Percentiles rank a stretch among this genome's conserved stretches.
Evolutionary conservation across 2,113 vertebrate species (phyloP).

Genomic region (Ariopsis seemanni): DNA sequence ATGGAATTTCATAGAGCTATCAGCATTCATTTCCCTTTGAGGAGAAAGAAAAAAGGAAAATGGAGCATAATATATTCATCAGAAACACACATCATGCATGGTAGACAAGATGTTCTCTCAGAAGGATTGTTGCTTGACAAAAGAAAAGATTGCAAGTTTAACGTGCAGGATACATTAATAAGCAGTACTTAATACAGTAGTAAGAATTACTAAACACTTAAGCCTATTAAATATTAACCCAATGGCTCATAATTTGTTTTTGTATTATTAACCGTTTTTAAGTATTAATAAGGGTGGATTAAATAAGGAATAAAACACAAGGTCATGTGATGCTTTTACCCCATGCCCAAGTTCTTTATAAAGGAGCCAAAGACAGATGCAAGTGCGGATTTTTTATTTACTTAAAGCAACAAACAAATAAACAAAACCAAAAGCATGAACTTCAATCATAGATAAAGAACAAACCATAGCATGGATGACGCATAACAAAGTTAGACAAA

Average conservation of each 20-base stretch:
- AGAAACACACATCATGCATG: slow-evolving; percentile 45
- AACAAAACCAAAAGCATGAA: no score
- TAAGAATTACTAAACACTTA: not conserved
- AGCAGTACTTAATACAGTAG: not conserved
- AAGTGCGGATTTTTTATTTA: no score
- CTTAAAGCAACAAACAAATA: no score
- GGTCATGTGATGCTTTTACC: not conserved
- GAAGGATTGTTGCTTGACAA: slow-evolving; percentile 15
- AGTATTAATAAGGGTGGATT: not conserved
- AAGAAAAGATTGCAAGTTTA: not conserved
- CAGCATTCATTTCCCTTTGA: slow-evolving; percentile 52
- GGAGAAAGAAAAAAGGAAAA: slow-evolving; percentile 38
- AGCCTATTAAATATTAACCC: not conserved
- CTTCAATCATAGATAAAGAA: no score
- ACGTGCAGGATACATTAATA: slow-evolving; percentile 2
- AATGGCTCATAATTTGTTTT: not conserved
- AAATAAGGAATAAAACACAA: not conserved
- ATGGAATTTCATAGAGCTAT: slow-evolving; percentile 51
- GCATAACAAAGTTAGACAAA: no score
- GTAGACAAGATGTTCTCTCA: slow-evolving; percentile 35
- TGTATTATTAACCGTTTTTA: not conserved
- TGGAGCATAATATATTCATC: slow-evolving; percentile 53
- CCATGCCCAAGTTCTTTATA: no score
- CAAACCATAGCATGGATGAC: no score
- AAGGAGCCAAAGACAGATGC: no score